Conservation (phyloP, 1,140 invertebrate genomes). For the Eumaeus atala region DNA sequence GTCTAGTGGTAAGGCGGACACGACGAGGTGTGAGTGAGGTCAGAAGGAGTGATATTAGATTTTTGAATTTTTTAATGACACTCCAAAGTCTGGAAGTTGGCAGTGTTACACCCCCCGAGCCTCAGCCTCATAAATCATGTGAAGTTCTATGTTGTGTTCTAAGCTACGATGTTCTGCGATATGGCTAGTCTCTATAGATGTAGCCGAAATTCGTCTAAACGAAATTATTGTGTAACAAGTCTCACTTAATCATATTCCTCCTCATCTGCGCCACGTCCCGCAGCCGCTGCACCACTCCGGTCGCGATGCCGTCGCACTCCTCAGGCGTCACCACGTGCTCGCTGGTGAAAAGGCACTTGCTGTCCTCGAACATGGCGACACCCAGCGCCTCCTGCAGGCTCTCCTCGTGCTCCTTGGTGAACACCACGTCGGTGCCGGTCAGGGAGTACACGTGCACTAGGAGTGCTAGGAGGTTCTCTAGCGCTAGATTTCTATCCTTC, state of each 20-base stretch:
- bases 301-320: conserved; percentile 43
- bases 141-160: no score
- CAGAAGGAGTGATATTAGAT: no score
- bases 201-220: no score
- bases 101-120: no score
- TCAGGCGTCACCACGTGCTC: conserved; percentile 43
- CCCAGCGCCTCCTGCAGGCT: conserved; percentile 71
- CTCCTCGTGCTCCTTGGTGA: conserved; percentile 74
- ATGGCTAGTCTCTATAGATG: no score
- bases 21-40: no score
- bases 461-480: conserved; percentile 77
- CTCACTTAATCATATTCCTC: conserved; percentile 19
- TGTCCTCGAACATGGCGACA: conserved; percentile 77
- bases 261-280: conserved; percentile 60
- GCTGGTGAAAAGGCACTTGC: conserved; percentile 42
- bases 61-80: no score
- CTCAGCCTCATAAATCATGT: no score
- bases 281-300: conserved; percentile 44
- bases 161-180: no score
- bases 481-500: conserved; percentile 69
- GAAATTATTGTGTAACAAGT: no score
- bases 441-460: conserved; percentile 79
- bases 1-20: no score
- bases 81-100: no score
- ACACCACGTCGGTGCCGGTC: conserved; percentile 75